Evolutionary conservation across 30 jellyfish, hydroid and myxozoan genomes (phyloP).

Genomic region (Catostylus mosaicus): DNA sequence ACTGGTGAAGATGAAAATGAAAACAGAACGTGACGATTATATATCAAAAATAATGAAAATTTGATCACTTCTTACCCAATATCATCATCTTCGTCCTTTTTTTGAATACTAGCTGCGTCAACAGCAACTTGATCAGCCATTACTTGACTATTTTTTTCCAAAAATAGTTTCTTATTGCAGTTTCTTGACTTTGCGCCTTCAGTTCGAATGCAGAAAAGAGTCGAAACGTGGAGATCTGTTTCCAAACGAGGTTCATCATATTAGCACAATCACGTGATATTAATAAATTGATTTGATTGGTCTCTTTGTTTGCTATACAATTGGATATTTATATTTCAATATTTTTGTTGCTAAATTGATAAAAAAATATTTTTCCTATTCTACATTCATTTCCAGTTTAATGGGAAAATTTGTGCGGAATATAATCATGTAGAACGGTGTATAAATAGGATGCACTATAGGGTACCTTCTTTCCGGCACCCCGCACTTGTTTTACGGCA

Average conservation of each 20-base stretch:
- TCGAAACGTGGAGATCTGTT: constrained; percentile 41
- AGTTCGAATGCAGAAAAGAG: constrained; percentile 1
- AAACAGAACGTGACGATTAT: too few relatives aligned
- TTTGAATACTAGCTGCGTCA: not conserved
- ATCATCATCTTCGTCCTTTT: constrained; percentile 42
- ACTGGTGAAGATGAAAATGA: too few relatives aligned
- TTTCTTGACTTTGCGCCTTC: not conserved
- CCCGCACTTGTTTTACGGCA: too few relatives aligned
- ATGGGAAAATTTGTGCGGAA: too few relatives aligned
- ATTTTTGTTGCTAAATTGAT: too few relatives aligned
- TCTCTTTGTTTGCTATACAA: not conserved
- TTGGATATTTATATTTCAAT: too few relatives aligned
- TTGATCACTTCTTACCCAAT: constrained; percentile 61
- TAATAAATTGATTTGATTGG: not conserved
- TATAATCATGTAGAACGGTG: too few relatives aligned
- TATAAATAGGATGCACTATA: too few relatives aligned
- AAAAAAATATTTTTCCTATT: too few relatives aligned
- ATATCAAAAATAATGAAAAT: too few relatives aligned
- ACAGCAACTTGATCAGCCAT: constrained; percentile 33
- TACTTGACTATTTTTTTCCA: not conserved
- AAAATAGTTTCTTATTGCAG: not conserved
- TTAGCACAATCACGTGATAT: constrained; percentile 4
- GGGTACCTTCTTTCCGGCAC: too few relatives aligned
- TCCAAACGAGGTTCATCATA: constrained; percentile 46
- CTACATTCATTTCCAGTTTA: too few relatives aligned